Base-by-base conservation (phyloP, 2,888 invertebrate species). In the Euzophera pinguis region DNA sequence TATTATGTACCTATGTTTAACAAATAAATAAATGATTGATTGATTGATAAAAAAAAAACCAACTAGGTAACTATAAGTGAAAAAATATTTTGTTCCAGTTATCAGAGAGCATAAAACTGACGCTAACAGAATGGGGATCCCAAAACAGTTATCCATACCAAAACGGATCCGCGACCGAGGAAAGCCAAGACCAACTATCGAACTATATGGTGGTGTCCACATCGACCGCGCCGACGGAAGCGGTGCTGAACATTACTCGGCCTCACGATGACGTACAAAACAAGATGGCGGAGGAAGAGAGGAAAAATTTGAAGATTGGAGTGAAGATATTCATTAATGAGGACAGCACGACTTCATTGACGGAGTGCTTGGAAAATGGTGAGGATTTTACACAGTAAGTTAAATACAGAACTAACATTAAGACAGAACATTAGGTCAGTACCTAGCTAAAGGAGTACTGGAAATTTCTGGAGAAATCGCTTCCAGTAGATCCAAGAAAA, bases 261-360 rank as follows among this genome's bases (percentile, higher is more conserved):
- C 91, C 91, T 0, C 91, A 91, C 50, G 92, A 93, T 71, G 94
- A 94, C 64, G 85, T 94, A 0, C 84, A 90, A 47, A 89, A 87
- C 58, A 93, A 93, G 71, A 92, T 94, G 75, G 91, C 91, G 0
- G 94, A 93, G 63, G 93, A 95, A 58, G 94, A 94, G 60, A 87
- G 95, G 41, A 92, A 93, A 65, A 94, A 96, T 65, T 87, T 96
- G 34, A 96, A 96, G 84, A 94, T 97, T 63, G 96, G 96, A 37
- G 94, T 96, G 0, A 98, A 98, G 86, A 92, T 98, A 63, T 97
- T 97, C 77, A 89, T 97, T 10, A 95, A 95, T 60, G 92, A 92
- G 64, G 92, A 94, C 53, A 92, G 94, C 59, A 90, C 92, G 38
- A 85, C 91, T 0, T 91, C 92, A 32, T 79, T 97, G 50, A 91